Conservation (phyloP, 2,113 vertebrate species). For the Pangasianodon gigas region DNA sequence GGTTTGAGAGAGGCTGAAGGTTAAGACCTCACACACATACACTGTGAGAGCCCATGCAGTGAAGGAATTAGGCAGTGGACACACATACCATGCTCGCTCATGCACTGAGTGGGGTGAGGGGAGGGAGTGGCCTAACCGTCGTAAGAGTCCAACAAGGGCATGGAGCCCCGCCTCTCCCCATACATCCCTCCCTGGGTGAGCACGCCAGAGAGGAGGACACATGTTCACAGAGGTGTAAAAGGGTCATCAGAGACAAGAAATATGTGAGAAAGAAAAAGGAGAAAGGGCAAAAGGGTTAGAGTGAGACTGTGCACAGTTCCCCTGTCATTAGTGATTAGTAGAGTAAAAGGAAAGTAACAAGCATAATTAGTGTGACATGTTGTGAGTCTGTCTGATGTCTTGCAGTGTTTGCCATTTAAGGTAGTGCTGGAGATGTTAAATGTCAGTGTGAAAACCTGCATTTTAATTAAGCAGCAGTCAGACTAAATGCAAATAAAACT, state of each 20-base stretch:
- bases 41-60: constrained; percentile 62
- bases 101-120: constrained; percentile 71
- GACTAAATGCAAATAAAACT: neutral
- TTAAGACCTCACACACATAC: constrained; percentile 43
- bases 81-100: constrained; percentile 80
- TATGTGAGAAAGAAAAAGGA: constrained; percentile 46
- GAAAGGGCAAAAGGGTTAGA: constrained; percentile 31
- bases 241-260: constrained; percentile 39
- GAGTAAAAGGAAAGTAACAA: neutral
- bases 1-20: constrained; percentile 19
- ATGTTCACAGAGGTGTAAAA: constrained; percentile 30
- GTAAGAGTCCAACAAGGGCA: constrained; percentile 78
- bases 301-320: neutral
- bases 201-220: neutral
- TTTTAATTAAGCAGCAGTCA: neutral
- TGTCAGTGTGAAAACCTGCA: neutral
- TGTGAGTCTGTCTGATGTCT: neutral
- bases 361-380: neutral
- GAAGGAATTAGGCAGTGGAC: constrained; percentile 59
- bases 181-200: constrained; percentile 73
- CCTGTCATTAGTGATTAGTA: constrained; percentile 39
- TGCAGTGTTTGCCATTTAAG: neutral
- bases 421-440: neutral
- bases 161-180: constrained; percentile 73
- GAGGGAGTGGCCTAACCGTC: constrained; percentile 79